Base-by-base conservation (phyloP, 2,797 vertebrate genomes). In the Glyptemys insculpta region DNA sequence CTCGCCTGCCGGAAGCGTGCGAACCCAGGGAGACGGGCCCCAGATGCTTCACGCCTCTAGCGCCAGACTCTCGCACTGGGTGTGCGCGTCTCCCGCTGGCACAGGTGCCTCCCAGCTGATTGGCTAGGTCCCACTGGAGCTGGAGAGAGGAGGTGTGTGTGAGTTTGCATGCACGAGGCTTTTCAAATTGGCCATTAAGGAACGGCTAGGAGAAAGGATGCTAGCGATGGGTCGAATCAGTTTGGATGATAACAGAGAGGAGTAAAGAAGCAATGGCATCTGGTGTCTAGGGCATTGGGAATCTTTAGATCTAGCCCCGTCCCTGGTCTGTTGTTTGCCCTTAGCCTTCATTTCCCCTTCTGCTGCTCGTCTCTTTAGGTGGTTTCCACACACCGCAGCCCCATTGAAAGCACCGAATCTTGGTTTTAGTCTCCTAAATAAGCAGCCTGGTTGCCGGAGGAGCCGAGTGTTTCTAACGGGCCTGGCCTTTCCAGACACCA, bases 71-170 rank as follows among this genome's bases (percentile, higher is more conserved):
- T 0, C 0, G 72, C 2, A 0, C 72, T 57, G 3, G 0, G 50
- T 59, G 27, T 2, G 56, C 23, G 62, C 50, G 87, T 10, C n/a
- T 83, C 74, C 86, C 0, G 0, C 0, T 0, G 74, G 88, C 2
- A 2, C n/a, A 6, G 25, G n/a, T 41, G 88, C 83, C 44, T 0
- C 90, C 85, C 90, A 79, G 37, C 79, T 94, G 89, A 12, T 3
- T 41, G n/a, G 19, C 37, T 2, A 12, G 9, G 65, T 37, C 19
- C 19, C 1, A 5, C n/a, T 9, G n/a, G 65, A 68, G n/a, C 65
- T 37, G 65, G 65, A 29, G 56, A 12, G 11, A 12, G 56, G 25
- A 19, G 18, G 65, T 68, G 18, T 5, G 19, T 5, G 19, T 3
- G 16, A 23, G 8, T 12, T 1, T 23, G 62, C 4, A 37, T 18